Evolutionary conservation across 2,113 vertebrate genomes (phyloP), one percentile per base, ranked within the genome.

Genomic region (Pteropus alecto): DNA sequence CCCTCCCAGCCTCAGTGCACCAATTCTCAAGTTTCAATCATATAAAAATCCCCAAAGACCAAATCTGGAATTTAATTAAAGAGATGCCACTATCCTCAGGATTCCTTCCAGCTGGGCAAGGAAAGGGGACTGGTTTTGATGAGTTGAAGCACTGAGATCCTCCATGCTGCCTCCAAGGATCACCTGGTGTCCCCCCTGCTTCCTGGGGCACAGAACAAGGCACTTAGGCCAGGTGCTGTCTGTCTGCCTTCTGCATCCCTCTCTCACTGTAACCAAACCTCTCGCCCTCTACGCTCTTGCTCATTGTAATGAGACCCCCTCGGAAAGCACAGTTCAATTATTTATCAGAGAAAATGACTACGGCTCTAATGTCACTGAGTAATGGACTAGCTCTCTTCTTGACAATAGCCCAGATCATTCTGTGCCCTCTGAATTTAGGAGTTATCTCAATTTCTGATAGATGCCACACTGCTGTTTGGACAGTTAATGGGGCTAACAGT

Each of bases 311-410:
- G 92, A 61, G 98, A 97, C 85, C 95, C 98, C 96, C 96, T 93
- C 10, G n/a, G 97, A 94, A 93, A 98, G 88, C 77, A 28, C 70
- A 41, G 60, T 90, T 99, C 98, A 98, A 99, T 99, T 99, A 99
- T 99, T 99, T 97, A 99, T 98, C 95, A 98, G 97, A 98, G 98
- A 98, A 97, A 98, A 97, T 97, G 96, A 97, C 90, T 96, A 89
- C 95, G 98, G 98, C 98, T 98, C 97, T 97, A 97, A 77, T 98
- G 96, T 98, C 98, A 98, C 93, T 60, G 65, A 46, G 81, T 76
- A 93, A 86, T 0, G 1, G 43, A 79, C 48, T 38, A 89, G 76
- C 73, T 93, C 79, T 94, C 33, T 51, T 96, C 83, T 70, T 48
- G 15, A 96, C 84, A 96, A 84, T 35, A 74, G 94, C 81, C 90